A percentile compares a stretch with the other conserved stretches of the same genome.
Evolutionary conservation across 2,888 invertebrate species (phyloP).

Genomic region (Norana najaformis): DNA sequence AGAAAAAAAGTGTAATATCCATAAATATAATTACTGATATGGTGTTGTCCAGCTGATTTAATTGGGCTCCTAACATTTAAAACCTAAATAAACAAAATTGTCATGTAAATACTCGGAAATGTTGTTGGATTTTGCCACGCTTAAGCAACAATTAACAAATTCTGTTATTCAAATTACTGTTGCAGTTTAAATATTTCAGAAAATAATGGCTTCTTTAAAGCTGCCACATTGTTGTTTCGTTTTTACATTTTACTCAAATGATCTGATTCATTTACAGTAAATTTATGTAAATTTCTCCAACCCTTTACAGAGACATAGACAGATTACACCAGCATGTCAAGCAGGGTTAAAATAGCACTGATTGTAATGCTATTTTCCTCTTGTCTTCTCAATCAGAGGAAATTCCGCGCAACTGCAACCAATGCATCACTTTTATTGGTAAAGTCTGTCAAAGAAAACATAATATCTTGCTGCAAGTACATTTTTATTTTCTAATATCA

Average conservation of each 20-base stretch:
- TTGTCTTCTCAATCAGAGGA: too few species aligned
- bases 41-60: background rate
- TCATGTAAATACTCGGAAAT: background rate
- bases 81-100: too few species aligned
- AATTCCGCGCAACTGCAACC: background rate
- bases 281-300: background rate
- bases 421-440: background rate
- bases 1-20: background rate
- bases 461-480: background rate
- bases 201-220: background rate
- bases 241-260: background rate
- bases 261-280: too few species aligned
- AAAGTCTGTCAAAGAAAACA: too few species aligned
- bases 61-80: background rate
- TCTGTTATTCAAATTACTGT: background rate
- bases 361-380: background rate
- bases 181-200: background rate
- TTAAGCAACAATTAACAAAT: conserved; percentile 2
- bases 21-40: background rate
- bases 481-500: background rate
- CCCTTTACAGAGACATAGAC: background rate
- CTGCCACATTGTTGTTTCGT: background rate
- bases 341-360: background rate
- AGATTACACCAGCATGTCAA: background rate
- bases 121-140: background rate